Conservation (phyloP, 2,888 invertebrate genomes). For the Pseudoips prasinana region DNA sequence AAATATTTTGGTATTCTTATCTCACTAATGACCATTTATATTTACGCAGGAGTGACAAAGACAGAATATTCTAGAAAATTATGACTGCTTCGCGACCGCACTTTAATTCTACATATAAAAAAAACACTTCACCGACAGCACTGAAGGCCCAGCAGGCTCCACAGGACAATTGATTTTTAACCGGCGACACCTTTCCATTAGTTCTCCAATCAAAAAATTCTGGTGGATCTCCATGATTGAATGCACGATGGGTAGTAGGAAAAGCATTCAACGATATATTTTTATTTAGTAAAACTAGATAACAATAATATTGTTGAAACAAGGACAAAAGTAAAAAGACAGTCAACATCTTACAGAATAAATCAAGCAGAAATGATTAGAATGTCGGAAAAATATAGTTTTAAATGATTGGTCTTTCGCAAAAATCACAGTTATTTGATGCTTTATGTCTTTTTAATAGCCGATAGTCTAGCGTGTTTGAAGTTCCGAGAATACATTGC, state of each 20-base stretch:
- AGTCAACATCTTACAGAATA: constrained; percentile 15
- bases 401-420: constrained; percentile 17
- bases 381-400: constrained; percentile 4
- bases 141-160: constrained; percentile 58
- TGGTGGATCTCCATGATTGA: constrained; percentile 18
- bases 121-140: constrained; percentile 49
- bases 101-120: no score
- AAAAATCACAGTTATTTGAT: constrained; percentile 13
- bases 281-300: not conserved
- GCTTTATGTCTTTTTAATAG: constrained; percentile 22
- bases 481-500: constrained; percentile 19
- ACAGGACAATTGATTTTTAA: constrained; percentile 48
- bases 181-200: constrained; percentile 35
- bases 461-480: constrained; percentile 13
- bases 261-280: not conserved
- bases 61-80: no score
- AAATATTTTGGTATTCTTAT: no score
- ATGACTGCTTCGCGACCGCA: no score
- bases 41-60: no score
- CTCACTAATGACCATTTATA: no score
- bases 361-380: constrained; percentile 10
- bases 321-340: constrained; percentile 12
- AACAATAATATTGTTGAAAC: constrained; percentile 4
- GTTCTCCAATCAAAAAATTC: constrained; percentile 47
- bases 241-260: no score